Evolutionary conservation across 2,113 vertebrate species (phyloP), one percentile per base, ranked within the genome.

Genomic region (Stictonetta naevosa): DNA sequence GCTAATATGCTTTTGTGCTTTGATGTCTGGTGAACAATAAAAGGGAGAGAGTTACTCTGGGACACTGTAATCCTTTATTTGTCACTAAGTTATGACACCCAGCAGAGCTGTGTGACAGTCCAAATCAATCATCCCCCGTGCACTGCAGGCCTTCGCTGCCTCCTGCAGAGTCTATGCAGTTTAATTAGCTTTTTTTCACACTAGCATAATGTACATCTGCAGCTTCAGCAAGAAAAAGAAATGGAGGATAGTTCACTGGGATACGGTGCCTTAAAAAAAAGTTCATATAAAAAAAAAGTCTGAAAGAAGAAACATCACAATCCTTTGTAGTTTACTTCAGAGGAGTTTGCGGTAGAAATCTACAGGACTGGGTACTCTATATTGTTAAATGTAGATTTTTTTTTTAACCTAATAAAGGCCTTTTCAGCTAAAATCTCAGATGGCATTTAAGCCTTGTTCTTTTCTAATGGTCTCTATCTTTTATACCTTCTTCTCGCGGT

Each of bases 1-100:
- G 98, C 98, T 99, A 98, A 99, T 98, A 98, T 97, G 97, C 97
- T 95, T 97, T 97, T 98, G 96, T 95, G 97, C 99, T 99, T 99
- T 99, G 99, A 99, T 98, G 99, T 99, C 97, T 97, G 97, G 95
- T 63, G 94, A 97, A 99, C 98, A 98, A 99, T 98, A 98, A 94
- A 97, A 98, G 97, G 95, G 96, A 97, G 95, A 95, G 97, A 97
- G 97, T 98, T 96, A 97, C 97, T 98, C 97, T 96, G 98, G 97
- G 98, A 98, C 98, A 98, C 98, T 98, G 98, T 97, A 98, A 98
- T 98, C 98, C 98, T 97, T 97, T 98, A 97, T 98, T 98, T 98
- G 98, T 98, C 98, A 98, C 98, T 97, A 98, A 98, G 98, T 98
- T 98, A 98, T 98, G 98, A 98, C 98, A 97, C 98, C 98, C 98